Base-by-base conservation (phyloP, 2,888 invertebrate species). In the Gastracanthus pulcherrimus region DNA sequence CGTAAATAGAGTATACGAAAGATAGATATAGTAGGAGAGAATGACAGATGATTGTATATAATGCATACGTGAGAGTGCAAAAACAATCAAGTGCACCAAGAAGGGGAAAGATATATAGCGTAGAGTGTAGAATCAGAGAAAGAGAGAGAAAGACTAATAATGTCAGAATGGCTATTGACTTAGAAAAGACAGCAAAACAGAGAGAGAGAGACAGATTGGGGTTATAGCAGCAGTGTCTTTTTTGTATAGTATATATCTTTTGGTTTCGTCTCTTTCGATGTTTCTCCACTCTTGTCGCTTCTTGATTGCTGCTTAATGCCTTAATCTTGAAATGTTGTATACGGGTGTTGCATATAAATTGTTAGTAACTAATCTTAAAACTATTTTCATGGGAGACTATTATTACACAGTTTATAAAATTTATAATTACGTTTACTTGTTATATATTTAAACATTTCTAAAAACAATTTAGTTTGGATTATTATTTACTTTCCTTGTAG, bases 271-370 rank as follows among this genome's bases (percentile, higher is more conserved):
- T 62, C 45, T 77, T 70, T 51, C 60, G 70, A 36, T 62, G 5
- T 62, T 77, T 70, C 48, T 70, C 51, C 62, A 62, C 62, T 77
- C 77, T 45, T n/a, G 36, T 13, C 48, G 70, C 19, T 48, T 60
- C n/a, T 60, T 16, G 19, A 16, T 31, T 16, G 6, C 16, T 38
- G 16, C 7, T 45, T 16, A 13, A 62, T 74, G 41, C 60, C 16
- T 16, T 67, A 26, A 45, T 45, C 16, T 67, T 41, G 4, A 11
- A 19, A 60, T 1, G 5, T 34, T 31, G 11, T 7, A 58, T 1
- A 31, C 7, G 3, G 3, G 9, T 3, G 7, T 45, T 45, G n/a
- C 45, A 45, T n/a, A 16, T 45, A 1, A 45, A 45, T 45, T 45
- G 4, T 45, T 0, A 16, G 3, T 1, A 16, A 45, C 9, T 6